Conservation (phyloP, 92 coral and sea anemone genomes). For the Desmophyllum pertusum region DNA sequence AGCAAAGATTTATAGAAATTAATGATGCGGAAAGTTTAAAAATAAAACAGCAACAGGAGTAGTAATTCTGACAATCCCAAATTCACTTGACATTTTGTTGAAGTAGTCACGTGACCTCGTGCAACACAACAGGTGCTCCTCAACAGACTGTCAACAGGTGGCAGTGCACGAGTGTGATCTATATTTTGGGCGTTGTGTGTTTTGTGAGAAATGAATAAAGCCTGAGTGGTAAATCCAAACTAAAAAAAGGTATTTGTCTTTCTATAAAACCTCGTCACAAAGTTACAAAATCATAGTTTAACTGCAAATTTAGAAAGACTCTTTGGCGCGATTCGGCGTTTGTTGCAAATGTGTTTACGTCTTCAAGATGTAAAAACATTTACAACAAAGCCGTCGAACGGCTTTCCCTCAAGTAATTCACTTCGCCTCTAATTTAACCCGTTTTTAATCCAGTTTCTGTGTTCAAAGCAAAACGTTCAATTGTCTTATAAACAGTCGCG, state of each 20-base stretch:
- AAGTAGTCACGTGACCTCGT: background rate
- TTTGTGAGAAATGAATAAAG: background rate
- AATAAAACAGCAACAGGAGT: background rate
- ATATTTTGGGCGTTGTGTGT: conserved; percentile 17
- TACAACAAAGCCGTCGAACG: too few species aligned
- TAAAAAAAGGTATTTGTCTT: background rate
- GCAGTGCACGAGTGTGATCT: too few species aligned
- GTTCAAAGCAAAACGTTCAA: background rate
- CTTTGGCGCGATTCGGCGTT: too few species aligned
- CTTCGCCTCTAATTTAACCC: background rate
- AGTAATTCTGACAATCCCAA: background rate
- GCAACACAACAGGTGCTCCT: conserved; percentile 22
- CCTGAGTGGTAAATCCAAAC: conserved; percentile 9
- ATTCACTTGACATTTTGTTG: too few species aligned
- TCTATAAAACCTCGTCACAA: too few species aligned
- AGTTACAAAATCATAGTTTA: too few species aligned
- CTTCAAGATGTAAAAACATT: too few species aligned
- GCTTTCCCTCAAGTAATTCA: background rate
- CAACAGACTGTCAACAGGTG: background rate
- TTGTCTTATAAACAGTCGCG: background rate
- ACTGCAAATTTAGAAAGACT: too few species aligned
- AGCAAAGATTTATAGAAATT: background rate
- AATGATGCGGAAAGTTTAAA: background rate
- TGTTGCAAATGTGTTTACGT: too few species aligned
- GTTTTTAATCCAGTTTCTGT: background rate